These are phyloP conservation scores for Melanotaenia trifasciata DNA, from an alignment of 2,797 vertebrate species.

Conservation along the genomic window DNA sequence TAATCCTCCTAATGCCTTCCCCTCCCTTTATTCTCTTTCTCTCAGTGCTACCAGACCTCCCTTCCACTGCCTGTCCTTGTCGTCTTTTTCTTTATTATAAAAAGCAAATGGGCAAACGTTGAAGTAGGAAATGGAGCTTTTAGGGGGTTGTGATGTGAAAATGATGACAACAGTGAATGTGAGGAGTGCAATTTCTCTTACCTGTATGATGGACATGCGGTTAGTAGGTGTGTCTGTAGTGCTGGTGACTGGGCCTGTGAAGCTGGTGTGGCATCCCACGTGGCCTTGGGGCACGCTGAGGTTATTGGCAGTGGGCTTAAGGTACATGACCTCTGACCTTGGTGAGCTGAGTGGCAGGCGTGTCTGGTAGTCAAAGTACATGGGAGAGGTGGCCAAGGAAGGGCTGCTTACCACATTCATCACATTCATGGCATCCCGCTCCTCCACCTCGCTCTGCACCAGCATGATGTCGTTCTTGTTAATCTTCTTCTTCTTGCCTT, in stretches of 20 bases:
- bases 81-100: constrained; percentile 59
- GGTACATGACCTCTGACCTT: constrained; percentile 99
- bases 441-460: constrained; percentile 99
- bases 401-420: constrained; percentile 99
- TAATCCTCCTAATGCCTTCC: constrained; percentile 70
- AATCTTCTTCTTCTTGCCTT: constrained; percentile 99
- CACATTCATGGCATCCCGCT: constrained; percentile 99
- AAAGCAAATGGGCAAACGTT: constrained; percentile 44
- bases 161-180: constrained; percentile 66
- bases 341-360: constrained; percentile 99
- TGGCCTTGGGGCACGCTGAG: constrained; percentile 98
- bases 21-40: constrained; percentile 49
- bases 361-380: constrained; percentile 99
- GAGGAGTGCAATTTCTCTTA: constrained; percentile 85
- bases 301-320: constrained; percentile 98
- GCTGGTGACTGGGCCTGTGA: constrained; percentile 97
- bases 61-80: constrained; percentile 59
- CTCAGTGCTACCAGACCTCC: constrained; percentile 53
- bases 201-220: constrained; percentile 99
- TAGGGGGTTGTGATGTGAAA: constrained; percentile 56
- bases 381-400: constrained; percentile 98
- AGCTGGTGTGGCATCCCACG: constrained; percentile 98
- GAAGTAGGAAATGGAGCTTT: constrained; percentile 53
- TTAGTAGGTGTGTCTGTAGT: constrained; percentile 95
- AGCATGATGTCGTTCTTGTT: constrained; percentile 99